phyloP scores from a whole-genome alignment of 2,797 vertebrate genomes.

The Gallinago nigripennis region DNA sequence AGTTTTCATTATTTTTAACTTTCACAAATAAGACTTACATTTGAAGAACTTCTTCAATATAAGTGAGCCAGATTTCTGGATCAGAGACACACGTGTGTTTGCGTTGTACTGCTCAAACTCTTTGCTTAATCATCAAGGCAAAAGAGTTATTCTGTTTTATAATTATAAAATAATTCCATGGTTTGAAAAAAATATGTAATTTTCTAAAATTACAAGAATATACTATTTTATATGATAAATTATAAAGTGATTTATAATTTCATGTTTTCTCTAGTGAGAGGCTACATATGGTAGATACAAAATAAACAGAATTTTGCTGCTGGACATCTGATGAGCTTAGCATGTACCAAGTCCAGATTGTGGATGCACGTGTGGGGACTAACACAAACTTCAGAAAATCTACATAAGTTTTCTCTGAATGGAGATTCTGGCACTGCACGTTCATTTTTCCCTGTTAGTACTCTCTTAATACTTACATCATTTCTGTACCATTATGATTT shows the following conservation, averaged over 20 bases:
- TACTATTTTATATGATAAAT: neutral
- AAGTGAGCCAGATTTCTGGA: neutral
- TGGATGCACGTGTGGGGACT: neutral
- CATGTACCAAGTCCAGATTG: neutral
- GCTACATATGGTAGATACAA: neutral
- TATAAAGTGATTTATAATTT: neutral
- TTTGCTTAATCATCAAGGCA: neutral
- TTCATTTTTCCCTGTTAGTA: neutral
- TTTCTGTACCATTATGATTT: neutral
- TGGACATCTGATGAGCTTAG: neutral
- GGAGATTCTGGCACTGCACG: neutral
- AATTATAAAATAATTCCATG: neutral
- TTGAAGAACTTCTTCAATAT: neutral
- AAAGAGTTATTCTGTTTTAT: neutral
- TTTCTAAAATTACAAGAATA: neutral
- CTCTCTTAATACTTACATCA: neutral
- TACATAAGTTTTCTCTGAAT: neutral
- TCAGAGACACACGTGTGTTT: neutral
- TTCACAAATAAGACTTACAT: neutral
- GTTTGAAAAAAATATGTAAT: neutral
- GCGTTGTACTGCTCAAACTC: neutral
- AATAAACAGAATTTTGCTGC: neutral
- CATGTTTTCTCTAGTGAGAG: neutral
- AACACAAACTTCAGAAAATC: neutral
- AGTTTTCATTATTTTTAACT: neutral